A percentile compares a stretch with the other conserved stretches of the same genome.
Conservation (phyloP, 1,140 invertebrate species). For the Fopius arisanus region DNA sequence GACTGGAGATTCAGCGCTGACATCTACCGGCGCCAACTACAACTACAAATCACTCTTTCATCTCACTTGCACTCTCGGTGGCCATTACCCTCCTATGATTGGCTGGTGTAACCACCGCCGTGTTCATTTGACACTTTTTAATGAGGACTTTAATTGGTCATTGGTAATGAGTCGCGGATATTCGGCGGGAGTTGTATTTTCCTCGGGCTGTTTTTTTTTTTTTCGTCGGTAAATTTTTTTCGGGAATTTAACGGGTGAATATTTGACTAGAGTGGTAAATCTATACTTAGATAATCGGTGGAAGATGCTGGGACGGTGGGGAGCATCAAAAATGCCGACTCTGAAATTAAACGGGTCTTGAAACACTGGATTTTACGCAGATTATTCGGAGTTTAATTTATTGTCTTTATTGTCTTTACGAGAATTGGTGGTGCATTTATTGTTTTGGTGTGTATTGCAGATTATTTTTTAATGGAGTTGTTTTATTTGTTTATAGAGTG, state of each 20-base stretch:
- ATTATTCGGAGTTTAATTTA: no score
- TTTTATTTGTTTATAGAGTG: no score
- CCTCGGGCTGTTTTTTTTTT: neutral
- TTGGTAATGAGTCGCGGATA: neutral
- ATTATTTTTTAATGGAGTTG: neutral
- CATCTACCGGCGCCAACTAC: slow-evolving; percentile 56
- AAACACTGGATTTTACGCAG: no score
- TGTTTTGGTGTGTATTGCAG: neutral
- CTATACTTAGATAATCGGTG: slow-evolving; percentile 59
- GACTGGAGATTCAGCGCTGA: slow-evolving; percentile 44
- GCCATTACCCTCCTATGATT: slow-evolving; percentile 64
- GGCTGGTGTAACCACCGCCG: slow-evolving; percentile 57
- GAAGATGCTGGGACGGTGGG: slow-evolving; percentile 28
- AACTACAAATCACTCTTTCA: slow-evolving; percentile 18
- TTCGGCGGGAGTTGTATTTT: neutral
- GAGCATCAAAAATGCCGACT: slow-evolving; percentile 19
- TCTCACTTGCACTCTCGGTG: slow-evolving; percentile 45
- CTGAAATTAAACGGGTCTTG: neutral
- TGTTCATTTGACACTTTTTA: slow-evolving; percentile 60
- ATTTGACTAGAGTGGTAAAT: slow-evolving; percentile 52
- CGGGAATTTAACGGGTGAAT: neutral
- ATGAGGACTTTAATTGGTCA: slow-evolving; percentile 18
- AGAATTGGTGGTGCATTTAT: no score
- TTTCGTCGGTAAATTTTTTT: neutral
- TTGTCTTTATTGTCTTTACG: no score